Evolutionary conservation across 2,888 invertebrate species (phyloP).

Genomic region (Villa cingulata): DNA sequence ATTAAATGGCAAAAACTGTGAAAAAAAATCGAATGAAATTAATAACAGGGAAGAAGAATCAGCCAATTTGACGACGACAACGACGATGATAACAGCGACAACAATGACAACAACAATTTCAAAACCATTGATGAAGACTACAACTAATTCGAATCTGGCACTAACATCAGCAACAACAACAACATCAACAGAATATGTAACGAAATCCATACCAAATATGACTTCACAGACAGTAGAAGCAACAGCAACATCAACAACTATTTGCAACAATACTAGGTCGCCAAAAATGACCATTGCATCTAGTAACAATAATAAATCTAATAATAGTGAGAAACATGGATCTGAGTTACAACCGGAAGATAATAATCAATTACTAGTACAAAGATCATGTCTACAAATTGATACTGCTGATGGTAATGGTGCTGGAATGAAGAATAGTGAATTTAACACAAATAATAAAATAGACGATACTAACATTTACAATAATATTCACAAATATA

Average conservation of each 20-base stretch:
- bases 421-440: not conserved
- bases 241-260: not conserved
- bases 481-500: no score
- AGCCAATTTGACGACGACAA: not conserved
- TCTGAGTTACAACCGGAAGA: not conserved
- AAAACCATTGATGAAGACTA: conserved; percentile 3
- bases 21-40: conserved; percentile 16
- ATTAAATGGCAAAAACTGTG: conserved; percentile 13
- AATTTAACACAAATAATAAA: no score
- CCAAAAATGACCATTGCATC: not conserved
- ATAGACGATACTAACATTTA: no score
- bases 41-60: conserved; percentile 6
- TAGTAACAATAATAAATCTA: not conserved
- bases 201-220: no score
- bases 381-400: not conserved
- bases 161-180: conserved; percentile 2
- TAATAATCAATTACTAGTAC: not conserved
- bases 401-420: no score
- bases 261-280: not conserved
- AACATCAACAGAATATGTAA: not conserved
- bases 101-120: no score
- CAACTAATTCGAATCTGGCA: not conserved
- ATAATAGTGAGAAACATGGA: not conserved
- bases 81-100: no score
- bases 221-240: no score